These are phyloP conservation scores for Leptarthrus brevirostris DNA, from an alignment of 2,888 invertebrate species.

Conservation along the genomic window DNA sequence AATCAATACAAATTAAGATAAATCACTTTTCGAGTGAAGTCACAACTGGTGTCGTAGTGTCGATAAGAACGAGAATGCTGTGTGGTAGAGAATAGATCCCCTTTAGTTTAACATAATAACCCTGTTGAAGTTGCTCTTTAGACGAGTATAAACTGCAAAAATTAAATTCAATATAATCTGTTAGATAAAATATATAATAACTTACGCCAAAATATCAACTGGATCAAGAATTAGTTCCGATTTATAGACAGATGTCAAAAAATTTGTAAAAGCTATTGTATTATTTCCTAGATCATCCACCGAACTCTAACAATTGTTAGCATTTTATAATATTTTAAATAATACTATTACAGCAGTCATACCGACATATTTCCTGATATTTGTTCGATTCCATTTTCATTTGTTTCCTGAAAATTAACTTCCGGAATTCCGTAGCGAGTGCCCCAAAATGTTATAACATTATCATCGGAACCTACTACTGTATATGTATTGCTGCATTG, in stretches of 20 bases:
- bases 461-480: slow-evolving; percentile 73
- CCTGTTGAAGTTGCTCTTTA: slow-evolving; percentile 68
- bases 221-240: slow-evolving; percentile 68
- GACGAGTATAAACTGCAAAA: slow-evolving; percentile 70
- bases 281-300: slow-evolving; percentile 61
- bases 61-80: slow-evolving; percentile 72
- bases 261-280: slow-evolving; percentile 66
- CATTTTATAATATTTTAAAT: background rate
- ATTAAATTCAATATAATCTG: background rate
- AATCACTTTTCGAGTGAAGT: slow-evolving; percentile 55
- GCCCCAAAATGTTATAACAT: slow-evolving; percentile 79
- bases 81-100: slow-evolving; percentile 71
- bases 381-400: slow-evolving; percentile 32
- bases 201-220: slow-evolving; percentile 70
- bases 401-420: slow-evolving; percentile 50
- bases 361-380: too few species aligned
- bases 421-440: slow-evolving; percentile 67
- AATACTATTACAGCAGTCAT: background rate
- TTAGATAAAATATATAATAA: slow-evolving; percentile 44
- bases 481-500: slow-evolving; percentile 76
- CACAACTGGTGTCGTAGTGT: slow-evolving; percentile 72
- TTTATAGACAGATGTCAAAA: slow-evolving; percentile 66
- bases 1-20: too few species aligned
- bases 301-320: background rate
- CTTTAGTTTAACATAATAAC: slow-evolving; percentile 70